Conservation (phyloP, 2,888 invertebrate species). For the Antheraea assamensis region DNA sequence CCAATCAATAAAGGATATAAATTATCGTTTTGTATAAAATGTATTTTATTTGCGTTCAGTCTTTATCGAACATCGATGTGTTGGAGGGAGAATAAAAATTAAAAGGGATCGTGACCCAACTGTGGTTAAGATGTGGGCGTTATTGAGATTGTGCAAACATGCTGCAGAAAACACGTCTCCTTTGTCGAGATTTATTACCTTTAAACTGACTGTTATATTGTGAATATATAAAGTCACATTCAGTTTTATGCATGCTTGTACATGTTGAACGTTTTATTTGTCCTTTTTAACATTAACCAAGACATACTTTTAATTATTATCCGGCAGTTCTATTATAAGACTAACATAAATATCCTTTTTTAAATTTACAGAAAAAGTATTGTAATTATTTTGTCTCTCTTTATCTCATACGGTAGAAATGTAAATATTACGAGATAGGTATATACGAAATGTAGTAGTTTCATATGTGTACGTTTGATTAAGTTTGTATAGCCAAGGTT, state of each 20-base stretch:
- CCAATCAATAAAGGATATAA: not conserved
- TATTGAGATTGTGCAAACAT: conserved; percentile 39
- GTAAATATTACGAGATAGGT: not conserved
- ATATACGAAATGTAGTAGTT: not conserved
- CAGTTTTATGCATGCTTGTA: conserved; percentile 1
- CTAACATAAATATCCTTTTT: not conserved
- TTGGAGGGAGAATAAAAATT: conserved; percentile 32
- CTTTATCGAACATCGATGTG: conserved; percentile 42
- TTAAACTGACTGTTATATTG: conserved; percentile 22
- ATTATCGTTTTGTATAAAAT: conserved; percentile 22
- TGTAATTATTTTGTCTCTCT: not conserved
- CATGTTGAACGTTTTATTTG: conserved; percentile 11
- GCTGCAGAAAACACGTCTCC: conserved; percentile 25
- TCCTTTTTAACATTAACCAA: not conserved
- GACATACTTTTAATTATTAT: conserved; percentile 3
- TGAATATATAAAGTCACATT: conserved; percentile 15
- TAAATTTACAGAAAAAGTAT: not conserved
- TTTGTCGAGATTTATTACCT: conserved; percentile 21
- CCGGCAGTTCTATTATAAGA: not conserved
- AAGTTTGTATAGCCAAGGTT: not conserved
- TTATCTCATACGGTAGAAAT: not conserved
- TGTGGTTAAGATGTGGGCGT: conserved; percentile 39
- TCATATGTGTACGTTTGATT: not conserved
- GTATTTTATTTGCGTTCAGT: conserved; percentile 28
- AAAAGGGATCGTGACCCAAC: conserved; percentile 36